Conservation (phyloP, 2,113 vertebrate genomes). For the Microcebus ravelobensis region DNA sequence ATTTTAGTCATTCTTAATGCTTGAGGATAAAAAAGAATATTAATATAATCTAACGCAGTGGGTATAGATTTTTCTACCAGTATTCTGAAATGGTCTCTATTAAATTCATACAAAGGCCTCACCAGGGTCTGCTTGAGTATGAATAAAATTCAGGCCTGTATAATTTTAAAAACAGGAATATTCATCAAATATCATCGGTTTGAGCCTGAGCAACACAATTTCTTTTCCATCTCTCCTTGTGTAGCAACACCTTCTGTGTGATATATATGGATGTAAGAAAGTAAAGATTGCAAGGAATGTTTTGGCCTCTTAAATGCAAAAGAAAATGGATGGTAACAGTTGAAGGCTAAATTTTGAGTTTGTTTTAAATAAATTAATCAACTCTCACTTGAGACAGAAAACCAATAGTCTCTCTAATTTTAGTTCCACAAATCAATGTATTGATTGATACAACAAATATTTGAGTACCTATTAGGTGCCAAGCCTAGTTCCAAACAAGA, state of each 20-base stretch:
- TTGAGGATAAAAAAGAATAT: not conserved
- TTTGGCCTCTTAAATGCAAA: not conserved
- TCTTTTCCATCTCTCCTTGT: not conserved
- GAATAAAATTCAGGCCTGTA: not conserved
- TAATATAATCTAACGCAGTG: not conserved
- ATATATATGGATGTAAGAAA: not conserved
- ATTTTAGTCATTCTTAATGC: not conserved
- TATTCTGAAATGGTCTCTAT: not conserved
- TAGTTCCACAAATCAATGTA: not conserved
- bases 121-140: not conserved
- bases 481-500: not conserved
- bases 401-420: not conserved
- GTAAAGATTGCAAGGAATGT: conserved; percentile 7
- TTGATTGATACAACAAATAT: not conserved
- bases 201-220: not conserved
- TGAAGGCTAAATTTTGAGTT: not conserved
- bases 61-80: not conserved
- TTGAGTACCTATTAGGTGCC: not conserved
- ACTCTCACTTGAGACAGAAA: not conserved
- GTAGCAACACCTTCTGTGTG: not conserved
- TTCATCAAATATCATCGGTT: conserved; percentile 9
- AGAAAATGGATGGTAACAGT: not conserved
- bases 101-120: not conserved
- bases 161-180: not conserved
- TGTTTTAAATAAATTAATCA: conserved; percentile 9